Base-by-base conservation (phyloP, 2,113 vertebrate genomes). In the Cryptotis parvus region DNA sequence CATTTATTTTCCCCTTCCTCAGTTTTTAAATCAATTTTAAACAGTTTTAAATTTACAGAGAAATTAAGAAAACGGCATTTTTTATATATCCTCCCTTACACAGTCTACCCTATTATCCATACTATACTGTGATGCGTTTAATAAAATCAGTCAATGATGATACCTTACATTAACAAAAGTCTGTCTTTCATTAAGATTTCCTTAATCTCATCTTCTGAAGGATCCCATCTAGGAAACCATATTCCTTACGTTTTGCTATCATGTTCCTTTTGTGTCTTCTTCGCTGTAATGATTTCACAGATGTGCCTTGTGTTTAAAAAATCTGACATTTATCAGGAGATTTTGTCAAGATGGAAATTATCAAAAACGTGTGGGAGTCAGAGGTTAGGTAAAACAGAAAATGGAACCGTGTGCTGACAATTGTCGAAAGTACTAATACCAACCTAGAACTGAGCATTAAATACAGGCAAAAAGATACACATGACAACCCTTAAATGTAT, bases 271-370 rank as follows among this genome's bases (percentile, higher is more conserved):
- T 63, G 43, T 49, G 20, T 16, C 41, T 33, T 79, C 31, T 75
- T 88, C 35, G 14, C 31, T 79, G 27, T 58, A 41, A 70, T 68
- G 75, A 33, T 61, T 90, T 72, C 69, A 88, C 61, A 75, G 24
- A 88, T 8, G 80, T 43, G 39, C 55, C 55, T 86, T 88, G 6
- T n/a, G 55, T 80, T 78, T 66, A 84, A 41, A 88, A 37, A 22
- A 35, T 49, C 14, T 49, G 45, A 49, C 9, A 49, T 14, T 49
- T 49, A 12, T 6, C n/a, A n/a, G n/a, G n/a, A n/a, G n/a, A n/a
- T n/a, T n/a, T n/a, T n/a, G n/a, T n/a, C n/a, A n/a, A n/a, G n/a
- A n/a, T n/a, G n/a, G n/a, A n/a, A n/a, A n/a, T n/a, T n/a, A n/a
- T n/a, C n/a, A n/a, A n/a, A n/a, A n/a, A n/a, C n/a, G n/a, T n/a